A percentile compares a stretch with the other conserved stretches of the same genome.
Conservation (phyloP, 1,140 invertebrate species). For the Magallana angulata region DNA sequence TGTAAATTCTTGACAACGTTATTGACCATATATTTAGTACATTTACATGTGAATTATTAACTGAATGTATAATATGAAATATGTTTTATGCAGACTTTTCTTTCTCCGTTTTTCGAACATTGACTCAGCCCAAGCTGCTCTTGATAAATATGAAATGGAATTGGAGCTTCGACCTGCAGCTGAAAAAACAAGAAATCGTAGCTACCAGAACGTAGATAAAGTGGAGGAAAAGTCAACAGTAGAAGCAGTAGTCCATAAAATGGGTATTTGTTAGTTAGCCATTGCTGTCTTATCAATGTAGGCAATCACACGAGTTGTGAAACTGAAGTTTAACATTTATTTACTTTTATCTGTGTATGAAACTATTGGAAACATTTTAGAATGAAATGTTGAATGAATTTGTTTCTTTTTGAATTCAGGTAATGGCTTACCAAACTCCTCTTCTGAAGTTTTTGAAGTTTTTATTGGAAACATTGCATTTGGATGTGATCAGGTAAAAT, state of each 20-base stretch:
- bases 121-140: slow-evolving; percentile 20
- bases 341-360: no score
- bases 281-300: no score
- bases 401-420: no score
- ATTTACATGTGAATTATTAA: no score
- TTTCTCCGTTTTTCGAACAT: slow-evolving; percentile 46
- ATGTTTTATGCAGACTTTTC: slow-evolving; percentile 36
- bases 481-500: not conserved
- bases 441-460: not conserved
- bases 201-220: not conserved
- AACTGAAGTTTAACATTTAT: no score
- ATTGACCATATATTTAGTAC: not conserved
- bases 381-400: no score
- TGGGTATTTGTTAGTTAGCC: not conserved
- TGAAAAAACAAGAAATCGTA: slow-evolving; percentile 41
- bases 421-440: no score
- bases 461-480: slow-evolving; percentile 16
- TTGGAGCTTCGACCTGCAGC: slow-evolving; percentile 38
- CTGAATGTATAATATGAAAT: no score
- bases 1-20: not conserved
- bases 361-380: no score
- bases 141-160: slow-evolving; percentile 31
- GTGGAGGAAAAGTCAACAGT: not conserved
- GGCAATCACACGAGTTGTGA: no score
- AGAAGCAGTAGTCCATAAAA: not conserved